These are phyloP conservation scores for Zosterops pallidus DNA, from an alignment of 2,113 vertebrate species.

Conservation along the genomic window DNA sequence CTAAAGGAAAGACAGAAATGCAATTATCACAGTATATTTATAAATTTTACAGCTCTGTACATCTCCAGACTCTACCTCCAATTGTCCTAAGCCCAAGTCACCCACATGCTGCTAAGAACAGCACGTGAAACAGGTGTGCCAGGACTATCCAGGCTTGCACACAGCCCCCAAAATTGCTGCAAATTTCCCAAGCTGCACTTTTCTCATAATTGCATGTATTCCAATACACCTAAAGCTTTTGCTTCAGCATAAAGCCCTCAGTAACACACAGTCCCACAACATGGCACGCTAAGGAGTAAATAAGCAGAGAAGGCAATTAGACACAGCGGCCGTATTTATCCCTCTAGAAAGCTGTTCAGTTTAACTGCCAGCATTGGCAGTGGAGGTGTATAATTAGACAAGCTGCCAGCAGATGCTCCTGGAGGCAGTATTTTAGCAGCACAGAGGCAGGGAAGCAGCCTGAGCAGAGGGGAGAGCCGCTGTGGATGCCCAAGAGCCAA, in stretches of 20 bases:
- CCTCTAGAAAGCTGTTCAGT: neutral
- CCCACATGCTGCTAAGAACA: neutral
- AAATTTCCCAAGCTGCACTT: neutral
- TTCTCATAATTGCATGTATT: neutral
- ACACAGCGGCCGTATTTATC: neutral
- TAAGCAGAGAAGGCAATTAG: neutral
- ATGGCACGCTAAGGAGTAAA: neutral
- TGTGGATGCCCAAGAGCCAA: neutral
- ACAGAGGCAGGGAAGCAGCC: neutral
- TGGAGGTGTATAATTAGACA: neutral
- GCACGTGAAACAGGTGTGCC: neutral
- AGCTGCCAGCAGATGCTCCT: conserved; percentile 33
- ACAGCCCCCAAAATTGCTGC: neutral
- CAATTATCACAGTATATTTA: neutral
- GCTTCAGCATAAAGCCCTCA: neutral
- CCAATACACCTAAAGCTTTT: neutral
- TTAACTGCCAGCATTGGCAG: neutral
- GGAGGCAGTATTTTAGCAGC: neutral
- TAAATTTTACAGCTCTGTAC: neutral
- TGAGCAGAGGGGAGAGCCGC: neutral
- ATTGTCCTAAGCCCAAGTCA: neutral
- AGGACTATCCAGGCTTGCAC: neutral
- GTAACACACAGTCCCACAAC: neutral
- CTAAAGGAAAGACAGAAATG: conserved; percentile 60
- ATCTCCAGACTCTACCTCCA: neutral